Evolutionary conservation across 2,113 vertebrate species (phyloP).

Genomic region (Scolopax mira): DNA sequence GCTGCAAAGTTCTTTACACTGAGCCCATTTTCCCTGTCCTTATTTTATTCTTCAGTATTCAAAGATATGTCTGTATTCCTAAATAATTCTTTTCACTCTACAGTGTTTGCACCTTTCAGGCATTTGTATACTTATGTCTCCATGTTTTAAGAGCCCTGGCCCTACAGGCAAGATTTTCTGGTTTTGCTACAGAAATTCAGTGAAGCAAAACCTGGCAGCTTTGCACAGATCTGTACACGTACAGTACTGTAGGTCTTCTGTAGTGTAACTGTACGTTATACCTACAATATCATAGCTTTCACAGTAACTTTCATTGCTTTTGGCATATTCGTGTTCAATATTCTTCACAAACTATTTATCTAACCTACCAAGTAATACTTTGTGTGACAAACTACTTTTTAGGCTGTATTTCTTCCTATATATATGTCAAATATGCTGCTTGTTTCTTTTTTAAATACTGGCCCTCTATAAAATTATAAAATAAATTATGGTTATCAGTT

Average conservation of each 20-base stretch:
- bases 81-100: slow-evolving; percentile 21
- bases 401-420: not conserved
- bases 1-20: not conserved
- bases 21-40: not conserved
- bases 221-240: not conserved
- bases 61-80: not conserved
- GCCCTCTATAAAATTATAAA: not conserved
- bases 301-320: slow-evolving; percentile 15
- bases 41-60: not conserved
- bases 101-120: not conserved
- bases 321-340: not conserved
- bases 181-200: slow-evolving; percentile 50
- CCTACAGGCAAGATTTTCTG: slow-evolving; percentile 58
- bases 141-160: not conserved
- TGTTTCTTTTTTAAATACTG: not conserved
- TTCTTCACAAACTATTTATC: slow-evolving; percentile 26
- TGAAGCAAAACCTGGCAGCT: slow-evolving; percentile 57
- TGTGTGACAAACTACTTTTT: not conserved
- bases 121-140: slow-evolving; percentile 9
- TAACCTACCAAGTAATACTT: slow-evolving; percentile 14
- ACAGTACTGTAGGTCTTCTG: slow-evolving; percentile 15
- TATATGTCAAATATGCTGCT: not conserved
- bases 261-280: not conserved
- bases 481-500: not conserved
- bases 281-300: not conserved